Conservation (phyloP, 2,888 invertebrate genomes). For the Schizaphis graminum region DNA sequence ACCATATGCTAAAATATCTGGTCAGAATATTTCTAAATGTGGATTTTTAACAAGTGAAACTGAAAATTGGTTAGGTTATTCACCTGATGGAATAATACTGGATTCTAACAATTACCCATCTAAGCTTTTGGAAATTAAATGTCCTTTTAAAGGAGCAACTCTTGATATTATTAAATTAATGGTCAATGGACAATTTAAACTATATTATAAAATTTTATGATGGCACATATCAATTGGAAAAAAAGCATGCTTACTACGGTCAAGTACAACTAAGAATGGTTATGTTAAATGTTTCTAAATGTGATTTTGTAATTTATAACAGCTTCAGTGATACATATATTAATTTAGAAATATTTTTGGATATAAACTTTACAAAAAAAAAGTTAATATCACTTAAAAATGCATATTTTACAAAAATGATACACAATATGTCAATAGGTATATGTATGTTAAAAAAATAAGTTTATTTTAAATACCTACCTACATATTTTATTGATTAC, state of each 20-base stretch:
- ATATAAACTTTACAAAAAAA: too few relatives aligned
- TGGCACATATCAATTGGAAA: slow-evolving; percentile 12
- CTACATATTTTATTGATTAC: too few relatives aligned
- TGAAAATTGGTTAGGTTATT: slow-evolving; percentile 23
- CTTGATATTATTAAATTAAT: not conserved
- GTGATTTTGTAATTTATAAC: slow-evolving; percentile 16
- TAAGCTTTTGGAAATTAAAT: not conserved
- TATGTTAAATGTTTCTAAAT: not conserved
- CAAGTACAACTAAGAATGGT: slow-evolving; percentile 28
- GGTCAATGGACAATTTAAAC: not conserved
- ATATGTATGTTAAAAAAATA: slow-evolving; percentile 8
- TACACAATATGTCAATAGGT: too few relatives aligned
- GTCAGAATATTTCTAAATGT: not conserved
- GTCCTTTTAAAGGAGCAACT: not conserved
- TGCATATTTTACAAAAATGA: slow-evolving; percentile 21
- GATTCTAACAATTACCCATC: not conserved
- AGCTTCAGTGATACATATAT: too few relatives aligned
- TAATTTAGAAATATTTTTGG: too few relatives aligned
- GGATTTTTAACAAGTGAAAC: not conserved
- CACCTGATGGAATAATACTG: not conserved
- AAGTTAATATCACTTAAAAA: too few relatives aligned
- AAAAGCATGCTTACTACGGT: not conserved
- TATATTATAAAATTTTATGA: not conserved
- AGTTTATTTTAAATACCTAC: too few relatives aligned
- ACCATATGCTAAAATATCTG: not conserved